Evolutionary conservation across 2,113 vertebrate species (phyloP).

Genomic region (Chaetodon trifascialis): DNA sequence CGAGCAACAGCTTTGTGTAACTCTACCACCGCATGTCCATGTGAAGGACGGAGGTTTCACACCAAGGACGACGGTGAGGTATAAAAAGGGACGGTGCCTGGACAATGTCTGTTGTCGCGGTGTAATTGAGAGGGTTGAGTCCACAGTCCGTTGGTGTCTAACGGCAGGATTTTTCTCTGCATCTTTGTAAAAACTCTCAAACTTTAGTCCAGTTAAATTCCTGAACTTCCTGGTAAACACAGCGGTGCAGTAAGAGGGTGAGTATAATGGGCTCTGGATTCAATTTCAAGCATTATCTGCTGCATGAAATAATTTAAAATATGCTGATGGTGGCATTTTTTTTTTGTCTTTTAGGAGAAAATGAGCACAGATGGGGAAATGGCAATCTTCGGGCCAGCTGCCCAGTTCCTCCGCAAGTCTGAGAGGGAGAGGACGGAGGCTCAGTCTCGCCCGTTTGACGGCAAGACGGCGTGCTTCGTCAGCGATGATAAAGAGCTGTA

Average conservation of each 20-base stretch:
- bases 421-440: conserved; percentile 86
- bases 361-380: conserved; percentile 81
- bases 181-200: not conserved
- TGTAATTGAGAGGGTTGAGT: not conserved
- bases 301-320: not conserved
- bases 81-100: conserved; percentile 55
- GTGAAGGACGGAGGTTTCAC: conserved; percentile 41
- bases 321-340: not conserved
- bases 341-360: not conserved
- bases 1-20: conserved; percentile 50
- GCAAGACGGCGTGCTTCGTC: conserved; percentile 88
- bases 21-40: conserved; percentile 37
- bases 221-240: not conserved
- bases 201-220: not conserved
- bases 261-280: not conserved
- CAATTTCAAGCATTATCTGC: not conserved
- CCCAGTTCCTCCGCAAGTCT: conserved; percentile 84
- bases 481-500: conserved; percentile 84
- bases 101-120: not conserved
- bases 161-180: not conserved
- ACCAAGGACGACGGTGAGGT: conserved; percentile 55
- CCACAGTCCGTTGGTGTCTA: not conserved
- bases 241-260: not conserved
- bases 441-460: conserved; percentile 86
- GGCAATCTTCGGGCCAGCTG: conserved; percentile 85